A percentile compares a stretch with the other conserved stretches of the same genome.
These are phyloP conservation scores for Theropithecus gelada DNA, from an alignment of 2,113 vertebrate species.

Conservation along the genomic window DNA sequence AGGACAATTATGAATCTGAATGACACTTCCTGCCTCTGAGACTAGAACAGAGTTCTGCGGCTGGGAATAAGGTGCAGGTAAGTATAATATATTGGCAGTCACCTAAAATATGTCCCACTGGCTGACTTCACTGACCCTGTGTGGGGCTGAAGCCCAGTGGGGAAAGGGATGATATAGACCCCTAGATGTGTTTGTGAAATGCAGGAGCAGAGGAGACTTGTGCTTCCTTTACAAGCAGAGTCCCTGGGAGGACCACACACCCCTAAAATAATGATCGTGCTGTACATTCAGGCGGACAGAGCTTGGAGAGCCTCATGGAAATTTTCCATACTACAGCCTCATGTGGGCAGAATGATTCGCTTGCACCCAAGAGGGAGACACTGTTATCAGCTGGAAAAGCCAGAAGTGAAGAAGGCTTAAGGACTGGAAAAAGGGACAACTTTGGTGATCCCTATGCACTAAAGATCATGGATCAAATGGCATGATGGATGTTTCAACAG, in stretches of 20 bases:
- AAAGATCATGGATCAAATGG: neutral
- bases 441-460: neutral
- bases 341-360: neutral
- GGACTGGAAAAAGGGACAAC: neutral
- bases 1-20: neutral
- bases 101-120: neutral
- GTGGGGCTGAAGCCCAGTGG: neutral
- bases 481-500: neutral
- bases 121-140: neutral
- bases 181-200: neutral
- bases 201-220: neutral
- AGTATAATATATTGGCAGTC: accelerated
- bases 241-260: neutral
- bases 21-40: neutral
- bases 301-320: neutral
- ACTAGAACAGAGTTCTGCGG: neutral
- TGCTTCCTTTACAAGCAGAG: neutral
- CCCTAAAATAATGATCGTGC: neutral
- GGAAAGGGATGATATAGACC: neutral
- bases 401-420: neutral
- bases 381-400: neutral
- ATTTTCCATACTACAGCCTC: neutral
- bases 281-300: neutral
- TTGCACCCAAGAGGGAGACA: neutral
- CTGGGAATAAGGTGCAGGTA: neutral